Evolutionary conservation across 1,140 invertebrate genomes (phyloP), one percentile per base, ranked within the genome.

Genomic region (Aphaenogaster ashmeadi): DNA sequence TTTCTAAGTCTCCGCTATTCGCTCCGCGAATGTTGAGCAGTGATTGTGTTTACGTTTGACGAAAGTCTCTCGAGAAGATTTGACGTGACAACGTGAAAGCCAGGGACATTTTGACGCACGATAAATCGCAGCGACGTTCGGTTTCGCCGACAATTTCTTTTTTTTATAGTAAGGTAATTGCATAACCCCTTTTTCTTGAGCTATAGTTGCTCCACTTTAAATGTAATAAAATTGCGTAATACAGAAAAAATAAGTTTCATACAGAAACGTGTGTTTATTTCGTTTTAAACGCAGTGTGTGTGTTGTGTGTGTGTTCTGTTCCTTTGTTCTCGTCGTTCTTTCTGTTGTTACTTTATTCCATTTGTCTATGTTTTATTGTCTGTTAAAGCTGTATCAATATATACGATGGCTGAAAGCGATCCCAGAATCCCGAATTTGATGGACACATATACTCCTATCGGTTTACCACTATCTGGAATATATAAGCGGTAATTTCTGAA

Each of bases 381-480:
- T 54, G 13, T 36, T 66, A 27, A 33, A 38, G 6, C 13, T 36
- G n/a, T 38, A 60, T 75, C 54, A 21, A 36, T 21, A 9, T 50
- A 2, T n/a, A 60, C n/a, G 0, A 84, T 60, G 54, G 18, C 36
- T 41, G 13, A 13, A 62, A 18, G 0, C n/a, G 44, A 60, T 50
- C 8, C 15, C 27, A 75, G 15, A 38, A 95, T 95, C 52, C 72
- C 58, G 3, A 89, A 87, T 78, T 87, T 95, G 21, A 81, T 91
- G 66, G 94, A 95, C 62, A 92, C 83, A 60, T 79, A 67, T 0
- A 91, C 95, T 75, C 95, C 95, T 3, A 81, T 93, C 56, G 93
- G 92, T n/a, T 80, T 77, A 83, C 72, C 27, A 69, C 69, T 95
- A 0, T 91, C 92, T 41, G 95, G 94, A 38, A 92, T 93, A 78